Percentiles rank a stretch among this genome's conserved stretches.
phyloP scores from a whole-genome alignment of 1,140 invertebrate genomes.

The Lethocerus indicus region DNA sequence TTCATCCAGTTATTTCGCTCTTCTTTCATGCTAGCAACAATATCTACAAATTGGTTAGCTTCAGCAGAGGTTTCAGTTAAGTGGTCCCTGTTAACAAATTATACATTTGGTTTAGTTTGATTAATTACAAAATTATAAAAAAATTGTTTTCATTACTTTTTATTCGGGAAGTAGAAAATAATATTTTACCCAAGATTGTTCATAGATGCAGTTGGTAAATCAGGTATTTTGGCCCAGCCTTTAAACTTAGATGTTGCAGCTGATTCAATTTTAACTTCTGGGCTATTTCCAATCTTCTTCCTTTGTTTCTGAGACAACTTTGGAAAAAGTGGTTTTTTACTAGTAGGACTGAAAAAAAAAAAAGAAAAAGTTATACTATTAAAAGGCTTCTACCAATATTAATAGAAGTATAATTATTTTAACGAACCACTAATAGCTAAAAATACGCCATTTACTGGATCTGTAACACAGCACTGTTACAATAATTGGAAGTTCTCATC shows the following conservation, averaged over 20 bases:
- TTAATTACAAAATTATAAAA: no score
- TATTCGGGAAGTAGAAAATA: no score
- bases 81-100: no score
- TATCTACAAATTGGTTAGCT: slow-evolving; percentile 27
- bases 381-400: background rate
- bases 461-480: no score
- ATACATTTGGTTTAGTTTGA: no score
- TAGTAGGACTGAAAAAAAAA: background rate
- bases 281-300: slow-evolving; percentile 28
- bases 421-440: no score
- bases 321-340: slow-evolving; percentile 14
- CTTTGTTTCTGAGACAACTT: slow-evolving; percentile 43
- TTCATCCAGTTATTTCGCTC: slow-evolving; percentile 37
- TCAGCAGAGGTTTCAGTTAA: no score
- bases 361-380: background rate
- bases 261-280: slow-evolving; percentile 14
- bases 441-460: no score
- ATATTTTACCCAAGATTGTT: no score
- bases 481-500: no score
- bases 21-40: slow-evolving; percentile 38
- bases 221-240: background rate
- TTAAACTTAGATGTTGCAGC: background rate
- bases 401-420: no score
- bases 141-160: no score
- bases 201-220: background rate